These are phyloP conservation scores for Drosophila pectinifera DNA, from an alignment of 1,140 invertebrate genomes.

Conservation along the genomic window DNA sequence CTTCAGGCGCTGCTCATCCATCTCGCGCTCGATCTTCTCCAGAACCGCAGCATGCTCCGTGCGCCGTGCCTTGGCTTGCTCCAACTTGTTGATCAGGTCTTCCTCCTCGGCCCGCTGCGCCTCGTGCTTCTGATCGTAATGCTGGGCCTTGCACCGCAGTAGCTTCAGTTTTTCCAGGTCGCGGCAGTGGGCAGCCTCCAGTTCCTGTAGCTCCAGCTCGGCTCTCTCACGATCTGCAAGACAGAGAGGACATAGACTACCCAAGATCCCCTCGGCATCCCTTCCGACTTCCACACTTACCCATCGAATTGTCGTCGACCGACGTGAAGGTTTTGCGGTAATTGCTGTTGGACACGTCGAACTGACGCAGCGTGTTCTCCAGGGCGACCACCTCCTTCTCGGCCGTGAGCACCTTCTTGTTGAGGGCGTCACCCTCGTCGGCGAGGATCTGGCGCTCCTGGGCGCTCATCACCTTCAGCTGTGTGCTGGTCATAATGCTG, in stretches of 20 bases:
- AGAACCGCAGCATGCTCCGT: conserved; percentile 63
- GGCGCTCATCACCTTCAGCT: conserved; percentile 88
- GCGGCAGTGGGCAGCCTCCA: conserved; percentile 54
- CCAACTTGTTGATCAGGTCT: conserved; percentile 33
- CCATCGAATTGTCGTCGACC: conserved; percentile 47
- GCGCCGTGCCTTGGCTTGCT: conserved; percentile 33
- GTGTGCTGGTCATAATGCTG: conserved; percentile 86
- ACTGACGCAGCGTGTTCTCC: conserved; percentile 89
- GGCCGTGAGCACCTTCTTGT: conserved; percentile 88
- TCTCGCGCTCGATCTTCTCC: conserved; percentile 64
- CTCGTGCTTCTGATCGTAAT: conserved; percentile 52
- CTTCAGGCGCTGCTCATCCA: conserved; percentile 75
- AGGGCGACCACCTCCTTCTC: conserved; percentile 89
- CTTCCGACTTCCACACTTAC: conserved; percentile 22
- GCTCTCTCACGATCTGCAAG: conserved; percentile 49
- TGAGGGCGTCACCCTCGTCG: conserved; percentile 88
- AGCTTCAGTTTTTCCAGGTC: conserved; percentile 60
- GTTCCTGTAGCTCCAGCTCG: conserved; percentile 50
- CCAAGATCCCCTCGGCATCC: not conserved
- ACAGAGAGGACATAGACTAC: not conserved
- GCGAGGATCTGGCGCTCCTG: conserved; percentile 88
- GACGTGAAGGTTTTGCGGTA: conserved; percentile 86
- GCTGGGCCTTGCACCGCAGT: conserved; percentile 66
- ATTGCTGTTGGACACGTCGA: conserved; percentile 88
- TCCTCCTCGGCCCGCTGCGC: conserved; percentile 46